Evolutionary conservation across 1,140 invertebrate genomes (phyloP).

Genomic region (Saccostrea glomerata): DNA sequence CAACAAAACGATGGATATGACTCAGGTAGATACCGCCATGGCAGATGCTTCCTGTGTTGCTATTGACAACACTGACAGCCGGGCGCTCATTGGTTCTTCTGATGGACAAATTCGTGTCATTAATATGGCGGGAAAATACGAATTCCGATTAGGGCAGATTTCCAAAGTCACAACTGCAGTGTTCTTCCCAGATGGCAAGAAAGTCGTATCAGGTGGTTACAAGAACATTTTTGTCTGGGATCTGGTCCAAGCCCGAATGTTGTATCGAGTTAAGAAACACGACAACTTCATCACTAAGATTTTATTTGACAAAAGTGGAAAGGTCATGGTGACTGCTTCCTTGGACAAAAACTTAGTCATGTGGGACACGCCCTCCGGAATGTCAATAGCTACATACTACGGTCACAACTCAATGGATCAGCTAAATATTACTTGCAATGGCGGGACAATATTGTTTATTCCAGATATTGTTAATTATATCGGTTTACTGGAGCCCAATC

Average conservation of each 20-base stretch:
- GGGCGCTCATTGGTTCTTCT: slow-evolving; percentile 59
- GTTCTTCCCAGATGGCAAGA: slow-evolving; percentile 62
- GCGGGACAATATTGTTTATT: slow-evolving; percentile 58
- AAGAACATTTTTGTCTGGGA: slow-evolving; percentile 69
- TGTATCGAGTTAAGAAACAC: slow-evolving; percentile 65
- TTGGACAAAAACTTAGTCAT: slow-evolving; percentile 63
- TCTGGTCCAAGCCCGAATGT: slow-evolving; percentile 55
- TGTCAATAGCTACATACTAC: slow-evolving; percentile 60
- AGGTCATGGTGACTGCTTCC: slow-evolving; percentile 61
- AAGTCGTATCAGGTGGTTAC: slow-evolving; percentile 63
- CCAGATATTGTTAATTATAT: slow-evolving; percentile 61
- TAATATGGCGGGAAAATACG: slow-evolving; percentile 58
- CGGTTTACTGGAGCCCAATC: slow-evolving; percentile 62
- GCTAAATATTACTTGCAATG: slow-evolving; percentile 58
- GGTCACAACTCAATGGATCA: slow-evolving; percentile 60
- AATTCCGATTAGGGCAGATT: slow-evolving; percentile 63
- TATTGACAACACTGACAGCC: slow-evolving; percentile 63
- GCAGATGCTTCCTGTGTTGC: slow-evolving; percentile 53
- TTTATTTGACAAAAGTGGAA: slow-evolving; percentile 61
- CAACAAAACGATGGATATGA: slow-evolving; percentile 51
- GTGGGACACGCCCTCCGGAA: slow-evolving; percentile 59
- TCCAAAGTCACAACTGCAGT: slow-evolving; percentile 57
- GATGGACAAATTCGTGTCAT: slow-evolving; percentile 68
- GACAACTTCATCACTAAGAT: slow-evolving; percentile 64
- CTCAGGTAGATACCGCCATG: slow-evolving; percentile 67